Base-by-base conservation (phyloP, 2,888 invertebrate genomes). In the Hartigia nigra region DNA sequence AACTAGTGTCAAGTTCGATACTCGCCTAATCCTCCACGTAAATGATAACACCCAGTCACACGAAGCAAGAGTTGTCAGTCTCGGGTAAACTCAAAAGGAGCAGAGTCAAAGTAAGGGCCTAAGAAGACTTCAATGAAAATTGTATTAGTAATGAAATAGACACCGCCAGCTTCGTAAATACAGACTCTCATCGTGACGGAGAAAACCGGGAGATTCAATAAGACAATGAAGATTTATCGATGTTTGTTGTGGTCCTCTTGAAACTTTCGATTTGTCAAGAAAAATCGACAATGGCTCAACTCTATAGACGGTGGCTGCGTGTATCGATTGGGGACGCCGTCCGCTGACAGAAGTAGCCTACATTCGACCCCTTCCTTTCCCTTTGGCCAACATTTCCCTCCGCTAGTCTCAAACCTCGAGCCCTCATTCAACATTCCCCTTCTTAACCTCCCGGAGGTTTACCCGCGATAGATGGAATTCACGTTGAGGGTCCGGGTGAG, bases 281-380 rank as follows among this genome's bases (percentile, higher is more conserved):
- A 72, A 72, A 72, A 72, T 72, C 72, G 34, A 35, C 72, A 72
- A 5, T 75, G 32, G 9, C 75, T 14, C 14, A 35, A 36, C 31
- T 75, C 75, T 31, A 76, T 74, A 79, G 83, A 85, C 74, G 78
- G 77, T 77, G 79, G 87, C 86, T 75, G 76, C 55, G 87, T 84
- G 86, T 90, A 91, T 90, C 90, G 90, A 91, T 91, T 90, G 89
- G 90, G 90, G 90, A 88, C 88, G 90, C 89, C 84, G 90, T 89
- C 88, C 90, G 90, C 88, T 88, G 86, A 82, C 87, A 85, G 87
- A 89, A 90, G 89, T 89, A 88, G 87, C 90, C 87, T 90, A 89
- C 88, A 89, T 89, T 89, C 87, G 82, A 85, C 84, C 86, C 85
- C 85, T 86, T 85, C 80, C 78, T 77, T 81, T 77, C 81, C 74